Evolutionary conservation across 2,113 vertebrate species (phyloP), one percentile per base, ranked within the genome.

Genomic region (Ictalurus punctatus): DNA sequence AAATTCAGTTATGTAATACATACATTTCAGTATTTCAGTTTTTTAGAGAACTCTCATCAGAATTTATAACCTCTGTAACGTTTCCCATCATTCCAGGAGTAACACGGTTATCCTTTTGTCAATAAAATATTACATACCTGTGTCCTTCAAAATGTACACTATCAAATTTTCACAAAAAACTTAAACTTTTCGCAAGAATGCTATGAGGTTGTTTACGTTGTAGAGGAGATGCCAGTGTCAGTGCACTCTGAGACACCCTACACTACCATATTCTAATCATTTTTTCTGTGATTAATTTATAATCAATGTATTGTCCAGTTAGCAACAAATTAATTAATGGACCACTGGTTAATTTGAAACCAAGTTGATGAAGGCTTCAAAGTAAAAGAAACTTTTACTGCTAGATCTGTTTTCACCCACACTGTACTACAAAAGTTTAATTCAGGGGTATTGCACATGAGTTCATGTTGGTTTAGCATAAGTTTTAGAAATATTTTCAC

Each of bases 341-440:
- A 58, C 14, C 56, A 17, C 56, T 58, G 56, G 56, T 17, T 58
- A 58, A 4, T 17, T 58, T 58, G 56, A 17, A 58, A 58, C 16
- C 56, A 58, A 17, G 56, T 17, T 58, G 56, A 58, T 16, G 13
- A 16, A 17, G 16, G 14, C 56, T 58, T 58, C 13, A 58, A 58
- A 58, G 56, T 58, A 91, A 88, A 88, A 88, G 91, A 89, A 90
- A 91, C 93, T 92, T 91, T 85, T 89, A 93, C 90, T 44, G 87
- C 14, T 87, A 58, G 52, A 84, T 44, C 23, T n/a, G 23, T 37
- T 79, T 67, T 67, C 13, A 37, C 40, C 40, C 40, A 65, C 83
- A 67, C 37, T 67, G 61, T 84, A 48, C 40, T 13, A 67, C 83
- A 27, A 10, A 65, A 48, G 83, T 59, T 84, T 25, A 44, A 44